Evolutionary conservation across 1,140 invertebrate species (phyloP).

Genomic region (Caenorhabditis briggsae): DNA sequence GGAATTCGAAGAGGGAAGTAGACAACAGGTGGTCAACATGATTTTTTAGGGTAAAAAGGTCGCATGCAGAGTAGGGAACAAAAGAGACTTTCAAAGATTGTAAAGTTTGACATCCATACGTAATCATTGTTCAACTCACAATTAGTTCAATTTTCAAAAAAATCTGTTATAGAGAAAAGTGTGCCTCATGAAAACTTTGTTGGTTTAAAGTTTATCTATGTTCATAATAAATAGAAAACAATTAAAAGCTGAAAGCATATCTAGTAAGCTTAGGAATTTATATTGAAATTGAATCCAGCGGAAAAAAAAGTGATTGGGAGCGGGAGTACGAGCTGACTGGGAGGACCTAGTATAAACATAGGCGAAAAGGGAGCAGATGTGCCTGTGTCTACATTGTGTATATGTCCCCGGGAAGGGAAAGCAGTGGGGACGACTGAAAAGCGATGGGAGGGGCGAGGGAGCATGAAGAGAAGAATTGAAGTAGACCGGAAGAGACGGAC

Average conservation of each 20-base stretch:
- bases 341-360: slow-evolving; percentile 51
- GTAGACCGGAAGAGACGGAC: not conserved
- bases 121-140: too few relatives aligned
- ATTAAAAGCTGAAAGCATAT: too few relatives aligned
- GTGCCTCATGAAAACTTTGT: too few relatives aligned
- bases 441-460: not conserved
- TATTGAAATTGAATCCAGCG: too few relatives aligned
- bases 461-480: not conserved
- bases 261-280: too few relatives aligned
- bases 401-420: slow-evolving; percentile 46
- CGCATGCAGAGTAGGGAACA: not conserved
- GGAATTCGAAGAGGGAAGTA: not conserved
- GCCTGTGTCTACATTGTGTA: not conserved
- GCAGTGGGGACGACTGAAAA: not conserved
- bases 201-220: too few relatives aligned
- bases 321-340: not conserved
- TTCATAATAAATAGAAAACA: too few relatives aligned
- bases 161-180: too few relatives aligned
- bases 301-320: not conserved
- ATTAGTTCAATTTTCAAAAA: too few relatives aligned
- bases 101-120: too few relatives aligned
- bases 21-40: too few relatives aligned
- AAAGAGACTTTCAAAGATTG: not conserved
- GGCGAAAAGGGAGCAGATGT: slow-evolving; percentile 6
- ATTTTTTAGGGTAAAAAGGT: too few relatives aligned